Evolutionary conservation across 2,888 invertebrate genomes (phyloP).

Genomic region (Elmis aenea): DNA sequence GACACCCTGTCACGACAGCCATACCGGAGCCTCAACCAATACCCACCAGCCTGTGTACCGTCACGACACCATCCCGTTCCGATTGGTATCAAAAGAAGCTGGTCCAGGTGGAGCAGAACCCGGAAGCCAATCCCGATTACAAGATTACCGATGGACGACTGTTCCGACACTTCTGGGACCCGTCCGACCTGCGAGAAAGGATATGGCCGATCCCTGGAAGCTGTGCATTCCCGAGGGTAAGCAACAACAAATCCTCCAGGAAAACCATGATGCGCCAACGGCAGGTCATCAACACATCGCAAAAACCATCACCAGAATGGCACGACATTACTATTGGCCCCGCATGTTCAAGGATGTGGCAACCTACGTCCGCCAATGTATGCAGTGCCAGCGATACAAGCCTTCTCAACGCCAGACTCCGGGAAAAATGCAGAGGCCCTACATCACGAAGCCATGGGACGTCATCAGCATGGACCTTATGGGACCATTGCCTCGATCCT

Average conservation of each 20-base stretch:
- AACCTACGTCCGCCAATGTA: conserved; percentile 8
- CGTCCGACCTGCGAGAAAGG: not conserved
- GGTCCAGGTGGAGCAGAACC: not conserved
- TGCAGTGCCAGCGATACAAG: conserved; percentile 8
- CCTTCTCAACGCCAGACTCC: not conserved
- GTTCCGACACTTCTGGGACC: conserved; percentile 4
- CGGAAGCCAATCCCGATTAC: conserved; percentile 5
- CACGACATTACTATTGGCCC: conserved; percentile 29
- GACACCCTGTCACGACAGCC: conserved; percentile 21
- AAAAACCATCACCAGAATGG: conserved; percentile 22
- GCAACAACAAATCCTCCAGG: conserved; percentile 5
- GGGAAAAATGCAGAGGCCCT: not conserved
- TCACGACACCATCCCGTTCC: not conserved
- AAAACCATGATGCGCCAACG: conserved; percentile 12
- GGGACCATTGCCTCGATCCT: conserved; percentile 13
- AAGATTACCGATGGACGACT: too few species aligned
- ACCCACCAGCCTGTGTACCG: not conserved
- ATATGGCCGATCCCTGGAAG: conserved; percentile 7
- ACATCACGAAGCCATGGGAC: conserved; percentile 10
- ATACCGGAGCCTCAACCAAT: not conserved
- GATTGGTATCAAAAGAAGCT: conserved; percentile 4
- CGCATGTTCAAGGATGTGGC: conserved; percentile 16
- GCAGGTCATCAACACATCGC: conserved; percentile 27
- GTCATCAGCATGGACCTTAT: conserved; percentile 8
- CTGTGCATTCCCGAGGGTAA: conserved; percentile 15